A percentile compares a stretch with the other conserved stretches of the same genome.
phyloP scores from a whole-genome alignment of 1,140 invertebrate species.

The Anoplophora glabripennis region DNA sequence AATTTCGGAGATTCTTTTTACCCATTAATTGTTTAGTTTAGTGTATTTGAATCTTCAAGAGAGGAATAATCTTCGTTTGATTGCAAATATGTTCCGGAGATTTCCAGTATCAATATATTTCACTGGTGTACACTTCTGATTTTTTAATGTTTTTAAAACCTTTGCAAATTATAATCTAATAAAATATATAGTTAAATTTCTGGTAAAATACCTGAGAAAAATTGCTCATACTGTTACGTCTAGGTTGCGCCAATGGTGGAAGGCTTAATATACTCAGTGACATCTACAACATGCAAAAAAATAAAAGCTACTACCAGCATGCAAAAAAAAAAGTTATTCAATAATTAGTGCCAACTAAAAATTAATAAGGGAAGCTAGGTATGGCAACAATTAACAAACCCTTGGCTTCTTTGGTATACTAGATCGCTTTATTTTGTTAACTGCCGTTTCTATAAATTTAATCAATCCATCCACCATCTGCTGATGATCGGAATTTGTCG shows the following conservation, averaged over 20 bases:
- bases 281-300: slow-evolving; percentile 49
- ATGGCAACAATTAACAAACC: slow-evolving; percentile 51
- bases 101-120: too few relatives aligned
- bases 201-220: slow-evolving; percentile 36
- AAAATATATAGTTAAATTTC: background rate
- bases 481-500: slow-evolving; percentile 63
- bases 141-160: too few relatives aligned
- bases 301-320: slow-evolving; percentile 34
- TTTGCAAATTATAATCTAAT: background rate
- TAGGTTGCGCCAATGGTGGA: slow-evolving; percentile 43
- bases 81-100: too few relatives aligned
- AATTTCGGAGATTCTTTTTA: too few relatives aligned
- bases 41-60: too few relatives aligned
- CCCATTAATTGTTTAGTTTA: too few relatives aligned
- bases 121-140: background rate
- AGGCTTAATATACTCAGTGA: slow-evolving; percentile 46
- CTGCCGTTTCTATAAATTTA: slow-evolving; percentile 80
- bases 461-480: slow-evolving; percentile 71
- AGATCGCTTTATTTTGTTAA: slow-evolving; percentile 84
- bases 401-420: slow-evolving; percentile 60
- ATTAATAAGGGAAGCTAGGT: background rate
- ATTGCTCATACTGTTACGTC: slow-evolving; percentile 50
- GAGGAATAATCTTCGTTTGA: too few relatives aligned
- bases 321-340: slow-evolving; percentile 33
- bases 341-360: slow-evolving; percentile 14